Evolutionary conservation across 2,797 vertebrate species (phyloP), one percentile per base, ranked within the genome.

Genomic region (Phalanger gymnotis): DNA sequence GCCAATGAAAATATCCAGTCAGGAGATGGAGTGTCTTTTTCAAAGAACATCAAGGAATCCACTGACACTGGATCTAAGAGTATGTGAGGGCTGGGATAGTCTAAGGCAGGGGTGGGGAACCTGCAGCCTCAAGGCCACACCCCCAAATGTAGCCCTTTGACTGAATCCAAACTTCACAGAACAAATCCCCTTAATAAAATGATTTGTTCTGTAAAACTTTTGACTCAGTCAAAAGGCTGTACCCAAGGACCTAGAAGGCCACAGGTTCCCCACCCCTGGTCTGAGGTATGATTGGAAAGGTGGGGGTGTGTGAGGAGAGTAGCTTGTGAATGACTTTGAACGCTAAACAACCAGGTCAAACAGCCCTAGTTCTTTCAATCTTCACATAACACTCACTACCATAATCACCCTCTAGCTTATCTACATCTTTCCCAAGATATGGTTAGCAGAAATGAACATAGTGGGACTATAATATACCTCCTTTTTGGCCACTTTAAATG

Each of bases 241-340:
- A 57, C 56, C 27, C 28, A 28, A 57, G 28, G 56, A 30, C 56
- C 56, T 28, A 28, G 27, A 57, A 57, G 56, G 27, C 27, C 55
- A 56, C 55, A 27, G 55, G 25, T 56, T 56, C 55, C 55, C 54
- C 54, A 54, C 5, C 54, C 16, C 55, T 27, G 22, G 55, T 66
- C 56, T 57, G 30, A 73, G 40, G n/a, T 61, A 4, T 34, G n/a
- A 40, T n/a, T 73, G n/a, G n/a, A 73, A 73, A 40, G n/a, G 6
- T 3, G 2, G 2, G 61, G 7, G 19, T 19, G 6, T 5, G n/a
- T 3, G 6, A 19, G 66, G 16, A 40, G 5, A 22, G 2, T n/a
- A 22, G n/a, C n/a, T 73, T 40, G 66, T 40, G n/a, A 40, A 40
- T 40, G n/a, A 6, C 6, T 73, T 9, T 40, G 19, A 73, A 40